These are phyloP conservation scores for Phymanthus crucifer DNA, from an alignment of 92 coral and sea anemone genomes.

Conservation along the genomic window DNA sequence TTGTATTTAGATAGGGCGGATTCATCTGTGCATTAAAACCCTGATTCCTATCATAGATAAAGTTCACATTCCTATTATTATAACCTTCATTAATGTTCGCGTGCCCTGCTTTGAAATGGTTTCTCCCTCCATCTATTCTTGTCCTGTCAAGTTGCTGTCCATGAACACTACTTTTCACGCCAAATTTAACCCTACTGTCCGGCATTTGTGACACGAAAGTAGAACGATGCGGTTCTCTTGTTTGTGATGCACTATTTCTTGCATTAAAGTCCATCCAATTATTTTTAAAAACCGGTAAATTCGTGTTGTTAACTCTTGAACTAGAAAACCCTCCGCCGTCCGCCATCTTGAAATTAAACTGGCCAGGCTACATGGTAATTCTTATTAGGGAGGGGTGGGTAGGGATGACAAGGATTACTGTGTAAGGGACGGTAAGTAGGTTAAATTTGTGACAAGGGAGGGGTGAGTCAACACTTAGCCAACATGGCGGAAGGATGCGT, in stretches of 20 bases:
- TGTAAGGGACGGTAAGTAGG: conserved; percentile 16
- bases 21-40: background rate
- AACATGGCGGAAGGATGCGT: conserved; percentile 74
- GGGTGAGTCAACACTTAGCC: conserved; percentile 21
- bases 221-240: background rate
- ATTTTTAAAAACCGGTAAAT: background rate
- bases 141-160: background rate
- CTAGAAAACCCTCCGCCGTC: conserved; percentile 22
- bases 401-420: background rate
- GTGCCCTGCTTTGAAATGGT: background rate
- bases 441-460: conserved; percentile 9
- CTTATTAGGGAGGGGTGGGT: background rate
- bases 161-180: background rate
- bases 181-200: background rate
- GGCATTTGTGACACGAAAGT: background rate
- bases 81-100: background rate
- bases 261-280: background rate
- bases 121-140: background rate
- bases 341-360: conserved; percentile 60
- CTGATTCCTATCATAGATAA: background rate
- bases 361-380: conserved; percentile 42
- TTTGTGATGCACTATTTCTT: background rate
- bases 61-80: background rate
- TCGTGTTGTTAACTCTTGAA: background rate
- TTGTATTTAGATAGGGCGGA: background rate